Conservation (phyloP, 2,888 invertebrate genomes). For the Barypeithes pellucidus region DNA sequence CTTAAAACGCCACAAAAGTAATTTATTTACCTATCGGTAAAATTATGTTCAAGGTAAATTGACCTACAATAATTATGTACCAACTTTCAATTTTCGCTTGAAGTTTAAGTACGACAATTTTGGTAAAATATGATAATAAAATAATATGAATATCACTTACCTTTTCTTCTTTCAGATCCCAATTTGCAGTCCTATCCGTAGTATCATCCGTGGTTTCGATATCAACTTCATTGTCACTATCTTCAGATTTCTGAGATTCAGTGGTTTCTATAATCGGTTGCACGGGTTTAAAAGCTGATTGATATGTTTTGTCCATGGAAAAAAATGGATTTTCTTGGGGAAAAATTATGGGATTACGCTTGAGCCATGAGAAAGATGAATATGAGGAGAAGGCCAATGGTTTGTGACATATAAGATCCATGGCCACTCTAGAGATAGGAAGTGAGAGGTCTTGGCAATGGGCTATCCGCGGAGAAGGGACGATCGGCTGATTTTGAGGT, state of each 20-base stretch:
- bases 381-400: conserved; percentile 79
- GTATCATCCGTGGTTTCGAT: conserved; percentile 91
- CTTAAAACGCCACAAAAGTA: no score
- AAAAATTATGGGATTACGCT: conserved; percentile 72
- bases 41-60: no score
- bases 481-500: conserved; percentile 66
- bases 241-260: conserved; percentile 71
- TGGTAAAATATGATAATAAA: not conserved
- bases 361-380: conserved; percentile 79
- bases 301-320: conserved; percentile 69
- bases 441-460: conserved; percentile 73
- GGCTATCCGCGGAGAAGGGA: conserved; percentile 72
- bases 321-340: conserved; percentile 72
- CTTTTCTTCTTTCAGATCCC: conserved; percentile 73
- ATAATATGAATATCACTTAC: conserved; percentile 65
- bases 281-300: conserved; percentile 77
- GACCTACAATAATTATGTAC: no score
- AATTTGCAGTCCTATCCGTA: conserved; percentile 65
- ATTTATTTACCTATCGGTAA: no score
- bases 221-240: conserved; percentile 88
- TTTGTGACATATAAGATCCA: conserved; percentile 87
- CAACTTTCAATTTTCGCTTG: no score
- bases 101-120: no score
- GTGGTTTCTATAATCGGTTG: conserved; percentile 66
- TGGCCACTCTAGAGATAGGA: conserved; percentile 80